Base-by-base conservation (phyloP, 2,888 invertebrate genomes). In the Xanthia togata region DNA sequence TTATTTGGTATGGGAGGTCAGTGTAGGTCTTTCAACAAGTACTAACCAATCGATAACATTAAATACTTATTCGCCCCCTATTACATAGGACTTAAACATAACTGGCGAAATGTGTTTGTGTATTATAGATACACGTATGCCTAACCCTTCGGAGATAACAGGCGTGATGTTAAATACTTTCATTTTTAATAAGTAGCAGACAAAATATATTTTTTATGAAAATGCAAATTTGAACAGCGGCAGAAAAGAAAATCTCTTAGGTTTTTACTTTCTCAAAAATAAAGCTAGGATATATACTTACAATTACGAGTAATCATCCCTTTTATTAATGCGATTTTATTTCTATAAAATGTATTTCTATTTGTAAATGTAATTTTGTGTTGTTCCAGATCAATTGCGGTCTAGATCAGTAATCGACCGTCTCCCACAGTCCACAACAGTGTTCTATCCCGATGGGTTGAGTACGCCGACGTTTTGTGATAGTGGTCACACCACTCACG, bases 401-500 rank as follows among this genome's bases (percentile, higher is more conserved):
- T 95, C 92, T 96, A 96, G 93, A 93, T 92, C 92, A 92, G 88
- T 84, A 86, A 89, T 92, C 92, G 91, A 93, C 93, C 94, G 93
- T 94, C 91, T 90, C 91, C 92, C 92, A 91, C 92, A 91, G 94
- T 92, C 89, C 87, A 86, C 88, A 88, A 88, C 90, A 93, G 94
- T 87, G 88, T 92, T 87, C 93, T 88, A 92, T 96, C 94, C 96
- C 94, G 95, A 96, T 96, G 96, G 96, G 96, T 96, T 96, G 96
- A 96, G 96, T 91, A 96, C 96, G 96, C 95, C 95, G 90, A 94
- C 92, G 87, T 87, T 89, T 88, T 92, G 96, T 96, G 95, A 94
- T 95, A 95, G 96, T 96, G 96, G 96, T 94, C 92, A 92, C 92
- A 94, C 96, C 96, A 96, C 96, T 91, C 92, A 96, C 95, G 95